These are phyloP conservation scores for pig (Sus scrofa) DNA, from an alignment of 2,113 vertebrate genomes.

Conservation along the genomic window T2T-Sscrofa CM000819.6:46898001-46898500, in stretches of 20 bases:
- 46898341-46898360: not conserved
- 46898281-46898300: not conserved
- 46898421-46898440: not conserved
- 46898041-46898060: not conserved
- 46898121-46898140: not conserved
- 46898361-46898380: not conserved
- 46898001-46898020: not conserved
- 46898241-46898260: not conserved
- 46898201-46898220: not conserved
- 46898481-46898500: slow-evolving; percentile 12
- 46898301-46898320: not conserved
- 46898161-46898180: not conserved
- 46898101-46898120: not conserved
- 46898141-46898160: not conserved
- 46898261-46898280: not conserved
- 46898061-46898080: not conserved
- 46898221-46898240: not conserved
- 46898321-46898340: not conserved
- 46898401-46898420: not conserved
- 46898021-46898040: slow-evolving; percentile 1
- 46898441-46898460: not conserved
- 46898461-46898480: not conserved
- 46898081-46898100: not conserved
- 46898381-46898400: not conserved
- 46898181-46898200: not conserved